These are phyloP conservation scores for Drosophila recens DNA, from an alignment of 2,888 invertebrate genomes.

Conservation along the genomic window DNA sequence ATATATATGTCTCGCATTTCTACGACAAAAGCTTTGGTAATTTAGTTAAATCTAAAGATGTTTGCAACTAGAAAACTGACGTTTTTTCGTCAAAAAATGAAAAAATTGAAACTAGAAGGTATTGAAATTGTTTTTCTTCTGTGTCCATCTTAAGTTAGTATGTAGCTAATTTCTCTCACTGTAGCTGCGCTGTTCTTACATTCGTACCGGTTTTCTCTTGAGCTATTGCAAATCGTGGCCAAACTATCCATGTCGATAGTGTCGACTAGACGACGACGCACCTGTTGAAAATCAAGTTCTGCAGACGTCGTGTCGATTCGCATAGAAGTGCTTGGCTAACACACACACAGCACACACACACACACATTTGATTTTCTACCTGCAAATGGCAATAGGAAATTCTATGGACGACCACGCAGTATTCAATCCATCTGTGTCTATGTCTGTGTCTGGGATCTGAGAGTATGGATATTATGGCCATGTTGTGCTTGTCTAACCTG, in stretches of 20 bases:
- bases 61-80: not conserved
- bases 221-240: conserved; percentile 56
- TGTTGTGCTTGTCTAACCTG: conserved; percentile 52
- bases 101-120: too few relatives aligned
- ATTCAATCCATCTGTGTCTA: conserved; percentile 24
- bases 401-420: conserved; percentile 64
- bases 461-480: conserved; percentile 24
- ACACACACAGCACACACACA: conserved; percentile 15
- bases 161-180: conserved; percentile 29
- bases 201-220: conserved; percentile 64
- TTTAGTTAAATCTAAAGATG: not conserved
- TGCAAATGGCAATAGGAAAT: conserved; percentile 65
- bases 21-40: not conserved
- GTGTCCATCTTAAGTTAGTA: not conserved
- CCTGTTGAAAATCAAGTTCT: conserved; percentile 84
- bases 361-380: conserved; percentile 29
- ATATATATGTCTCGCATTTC: not conserved
- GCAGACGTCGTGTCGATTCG: conserved; percentile 63
- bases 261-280: conserved; percentile 73
- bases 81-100: too few relatives aligned
- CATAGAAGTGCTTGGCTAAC: conserved; percentile 44
- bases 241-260: conserved; percentile 59
- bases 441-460: conserved; percentile 14
- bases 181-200: conserved; percentile 44
- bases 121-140: not conserved